Base-by-base conservation (phyloP, 2,113 vertebrate genomes). In the Prinia subflava region DNA sequence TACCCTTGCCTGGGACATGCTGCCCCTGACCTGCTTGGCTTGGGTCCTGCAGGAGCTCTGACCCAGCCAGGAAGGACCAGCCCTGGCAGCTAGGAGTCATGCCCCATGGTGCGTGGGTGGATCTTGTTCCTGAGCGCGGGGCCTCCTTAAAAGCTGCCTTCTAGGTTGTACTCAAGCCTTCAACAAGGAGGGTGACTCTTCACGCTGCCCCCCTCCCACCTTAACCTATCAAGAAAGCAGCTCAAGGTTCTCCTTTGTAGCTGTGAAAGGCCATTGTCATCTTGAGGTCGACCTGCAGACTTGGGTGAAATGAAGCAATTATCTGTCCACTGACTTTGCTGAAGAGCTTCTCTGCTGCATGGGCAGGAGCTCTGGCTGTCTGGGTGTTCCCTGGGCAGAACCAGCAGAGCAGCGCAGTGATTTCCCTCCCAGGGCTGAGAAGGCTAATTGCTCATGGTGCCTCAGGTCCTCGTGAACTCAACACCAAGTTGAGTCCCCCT, bases 1-100 rank as follows among this genome's bases (percentile, higher is more conserved):
- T 80, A 85, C 85, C 92, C 92, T 93, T 9, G 65, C 77, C 87
- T 47, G 84, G 76, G 93, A 92, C 67, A 1, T 10, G 79, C 86
- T 50, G 88, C 90, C 88, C 94, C 90, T 92, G 94, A 69, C 92
- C 90, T 90, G 87, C 82, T 94, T 93, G 94, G 96, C 95, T 75
- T 3, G 0, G 33, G 35, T 81, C 87, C 96, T 17, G 3, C 62
- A 83, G 84, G 81, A 96, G 96, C 68, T 89, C 90, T 68, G 81
- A 77, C 65, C 89, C 65, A 82, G 74, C 84, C 87, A 64, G 92
- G 93, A 95, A 89, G 92, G 93, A 96, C 77, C 95, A 89, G 95
- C 87, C 87, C 77, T 81, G 77, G 95, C 95, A 92, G 84, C 39
- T 6, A 46, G 74, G 74, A 94, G 84, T 84, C 81, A 17, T 94